Percentiles rank a stretch among this genome's conserved stretches.
These are phyloP conservation scores for Euwallacea similis DNA, from an alignment of 1,140 invertebrate genomes.

Conservation along the genomic window DNA sequence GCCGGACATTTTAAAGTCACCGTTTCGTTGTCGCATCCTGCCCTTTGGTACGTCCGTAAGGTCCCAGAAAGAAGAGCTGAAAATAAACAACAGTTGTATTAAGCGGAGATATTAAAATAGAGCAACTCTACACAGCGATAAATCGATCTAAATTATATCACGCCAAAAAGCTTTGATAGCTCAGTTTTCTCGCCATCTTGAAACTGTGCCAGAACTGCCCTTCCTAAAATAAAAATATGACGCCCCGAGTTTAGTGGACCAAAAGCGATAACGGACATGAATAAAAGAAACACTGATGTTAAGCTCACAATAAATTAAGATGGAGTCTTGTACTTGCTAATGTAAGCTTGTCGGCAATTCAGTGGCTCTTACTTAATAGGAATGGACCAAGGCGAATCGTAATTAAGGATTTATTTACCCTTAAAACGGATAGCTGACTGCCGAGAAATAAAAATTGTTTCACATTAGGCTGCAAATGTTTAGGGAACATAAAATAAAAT, in stretches of 20 bases:
- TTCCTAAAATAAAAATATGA: neutral
- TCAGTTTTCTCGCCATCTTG: neutral
- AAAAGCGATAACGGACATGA: constrained; percentile 13
- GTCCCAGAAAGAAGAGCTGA: constrained; percentile 85
- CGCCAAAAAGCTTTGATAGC: neutral
- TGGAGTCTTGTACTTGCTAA: constrained; percentile 11
- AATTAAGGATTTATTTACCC: constrained; percentile 12
- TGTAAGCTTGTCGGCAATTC: constrained; percentile 21
- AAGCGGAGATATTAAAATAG: neutral
- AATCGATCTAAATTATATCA: neutral
- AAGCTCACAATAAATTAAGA: constrained; percentile 21
- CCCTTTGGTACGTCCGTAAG: constrained; percentile 82
- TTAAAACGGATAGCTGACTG: neutral
- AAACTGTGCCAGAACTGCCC: neutral
- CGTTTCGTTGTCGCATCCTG: constrained; percentile 83
- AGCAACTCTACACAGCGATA: neutral
- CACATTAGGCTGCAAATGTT: too few species aligned
- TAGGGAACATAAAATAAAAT: too few species aligned
- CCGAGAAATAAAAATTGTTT: too few species aligned
- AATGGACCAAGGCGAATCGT: constrained; percentile 13
- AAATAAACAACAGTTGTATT: constrained; percentile 7
- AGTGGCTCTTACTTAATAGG: constrained; percentile 11
- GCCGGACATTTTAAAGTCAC: constrained; percentile 81
- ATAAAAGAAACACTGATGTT: constrained; percentile 8
- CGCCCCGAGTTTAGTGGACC: neutral